Evolutionary conservation across 2,797 vertebrate genomes (phyloP).

Genomic region (Echiichthys vipera): DNA sequence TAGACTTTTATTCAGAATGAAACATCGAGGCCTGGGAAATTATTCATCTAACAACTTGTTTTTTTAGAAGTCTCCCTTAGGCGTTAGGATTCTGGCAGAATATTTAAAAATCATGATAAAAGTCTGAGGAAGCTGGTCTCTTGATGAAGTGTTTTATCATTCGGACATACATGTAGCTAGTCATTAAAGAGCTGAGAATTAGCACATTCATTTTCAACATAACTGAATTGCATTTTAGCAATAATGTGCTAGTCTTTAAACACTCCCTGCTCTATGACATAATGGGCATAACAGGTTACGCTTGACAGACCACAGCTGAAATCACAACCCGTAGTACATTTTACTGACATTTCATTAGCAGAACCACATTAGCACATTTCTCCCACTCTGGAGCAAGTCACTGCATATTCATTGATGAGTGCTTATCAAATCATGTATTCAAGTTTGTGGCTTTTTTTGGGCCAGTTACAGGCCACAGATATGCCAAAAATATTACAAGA

Average conservation of each 20-base stretch:
- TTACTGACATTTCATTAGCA: neutral
- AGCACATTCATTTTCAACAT: constrained; percentile 3
- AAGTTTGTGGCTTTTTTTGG: neutral
- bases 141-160: constrained; percentile 13
- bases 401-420: neutral
- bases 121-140: neutral
- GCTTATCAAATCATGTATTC: neutral
- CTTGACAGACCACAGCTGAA: neutral
- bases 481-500: neutral
- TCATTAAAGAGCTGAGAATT: constrained; percentile 15
- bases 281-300: neutral
- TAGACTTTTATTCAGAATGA: constrained; percentile 33
- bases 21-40: constrained; percentile 14
- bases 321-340: neutral
- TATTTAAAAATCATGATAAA: neutral
- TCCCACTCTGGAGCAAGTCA: neutral
- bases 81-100: neutral
- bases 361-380: neutral
- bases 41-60: constrained; percentile 10
- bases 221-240: neutral
- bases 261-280: neutral
- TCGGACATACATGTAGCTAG: neutral
- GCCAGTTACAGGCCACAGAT: too few species aligned
- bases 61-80: neutral
- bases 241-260: neutral